phyloP scores from a whole-genome alignment of 2,113 vertebrate species.

The Mesoclemmys tuberculata region DNA sequence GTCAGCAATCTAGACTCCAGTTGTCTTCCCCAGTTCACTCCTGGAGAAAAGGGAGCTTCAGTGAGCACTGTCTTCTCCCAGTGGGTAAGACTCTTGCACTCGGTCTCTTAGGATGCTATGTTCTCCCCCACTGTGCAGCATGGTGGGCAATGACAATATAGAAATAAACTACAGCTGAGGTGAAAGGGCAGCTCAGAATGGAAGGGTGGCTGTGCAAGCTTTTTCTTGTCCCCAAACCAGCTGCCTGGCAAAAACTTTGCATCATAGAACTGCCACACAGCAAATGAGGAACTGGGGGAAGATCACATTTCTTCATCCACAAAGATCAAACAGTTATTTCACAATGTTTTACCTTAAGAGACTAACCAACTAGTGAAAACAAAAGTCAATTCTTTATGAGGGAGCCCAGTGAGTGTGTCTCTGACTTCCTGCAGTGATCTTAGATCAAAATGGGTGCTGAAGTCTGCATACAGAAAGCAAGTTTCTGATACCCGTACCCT shows the following conservation, averaged over 20 bases:
- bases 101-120: background rate
- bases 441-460: background rate
- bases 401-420: rapidly evolving
- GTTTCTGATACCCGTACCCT: background rate
- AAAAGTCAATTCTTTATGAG: background rate
- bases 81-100: background rate
- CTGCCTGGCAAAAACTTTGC: background rate
- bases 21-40: background rate
- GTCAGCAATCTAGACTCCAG: background rate
- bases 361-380: background rate
- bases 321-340: background rate
- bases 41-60: background rate
- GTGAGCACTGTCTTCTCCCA: background rate
- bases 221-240: background rate
- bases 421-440: background rate
- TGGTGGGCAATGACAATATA: background rate
- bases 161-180: background rate
- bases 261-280: background rate
- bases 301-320: background rate
- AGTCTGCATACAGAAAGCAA: rapidly evolving
- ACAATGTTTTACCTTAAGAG: background rate
- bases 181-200: background rate
- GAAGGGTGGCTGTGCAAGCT: background rate
- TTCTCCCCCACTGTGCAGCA: background rate
- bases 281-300: background rate